Conservation (phyloP, 1,140 invertebrate genomes). For the Aphidius gifuensis region DNA sequence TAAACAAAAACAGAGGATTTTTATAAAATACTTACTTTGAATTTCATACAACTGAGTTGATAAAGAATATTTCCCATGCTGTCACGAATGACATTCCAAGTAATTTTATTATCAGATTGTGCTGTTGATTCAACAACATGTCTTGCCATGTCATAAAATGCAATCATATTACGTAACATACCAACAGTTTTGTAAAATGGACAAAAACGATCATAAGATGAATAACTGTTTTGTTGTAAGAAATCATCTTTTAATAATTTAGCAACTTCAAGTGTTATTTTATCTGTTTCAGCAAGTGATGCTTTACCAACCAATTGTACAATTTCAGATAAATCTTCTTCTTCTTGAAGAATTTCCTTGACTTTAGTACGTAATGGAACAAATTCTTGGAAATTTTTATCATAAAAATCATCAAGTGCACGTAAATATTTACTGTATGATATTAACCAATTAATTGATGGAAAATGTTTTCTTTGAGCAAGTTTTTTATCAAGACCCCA, state of each 20-base stretch:
- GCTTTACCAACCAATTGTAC: constrained; percentile 99
- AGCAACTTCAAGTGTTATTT: constrained; percentile 98
- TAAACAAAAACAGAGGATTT: neutral
- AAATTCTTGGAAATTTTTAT: constrained; percentile 98
- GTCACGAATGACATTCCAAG: constrained; percentile 96
- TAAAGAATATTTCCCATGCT: constrained; percentile 95
- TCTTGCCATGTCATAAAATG: constrained; percentile 96
- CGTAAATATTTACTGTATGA: constrained; percentile 99
- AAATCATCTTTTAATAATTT: constrained; percentile 99
- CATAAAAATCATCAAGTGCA: constrained; percentile 98
- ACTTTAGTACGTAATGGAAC: constrained; percentile 91
- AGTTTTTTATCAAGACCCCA: constrained; percentile 99
- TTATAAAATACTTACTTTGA: constrained; percentile 73
- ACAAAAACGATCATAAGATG: constrained; percentile 96
- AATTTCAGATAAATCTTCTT: constrained; percentile 99
- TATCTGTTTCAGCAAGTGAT: constrained; percentile 97
- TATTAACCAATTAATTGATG: constrained; percentile 99
- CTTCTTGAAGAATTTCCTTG: constrained; percentile 97
- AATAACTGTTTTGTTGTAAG: constrained; percentile 97
- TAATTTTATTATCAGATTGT: constrained; percentile 98
- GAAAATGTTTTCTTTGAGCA: constrained; percentile 99
- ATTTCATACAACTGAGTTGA: constrained; percentile 99
- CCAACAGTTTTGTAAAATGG: constrained; percentile 99
- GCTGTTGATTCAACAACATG: constrained; percentile 97
- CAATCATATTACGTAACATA: constrained; percentile 98